These are phyloP conservation scores for Drosophila kurseongensis DNA, from an alignment of 1,140 invertebrate genomes.

Conservation along the genomic window DNA sequence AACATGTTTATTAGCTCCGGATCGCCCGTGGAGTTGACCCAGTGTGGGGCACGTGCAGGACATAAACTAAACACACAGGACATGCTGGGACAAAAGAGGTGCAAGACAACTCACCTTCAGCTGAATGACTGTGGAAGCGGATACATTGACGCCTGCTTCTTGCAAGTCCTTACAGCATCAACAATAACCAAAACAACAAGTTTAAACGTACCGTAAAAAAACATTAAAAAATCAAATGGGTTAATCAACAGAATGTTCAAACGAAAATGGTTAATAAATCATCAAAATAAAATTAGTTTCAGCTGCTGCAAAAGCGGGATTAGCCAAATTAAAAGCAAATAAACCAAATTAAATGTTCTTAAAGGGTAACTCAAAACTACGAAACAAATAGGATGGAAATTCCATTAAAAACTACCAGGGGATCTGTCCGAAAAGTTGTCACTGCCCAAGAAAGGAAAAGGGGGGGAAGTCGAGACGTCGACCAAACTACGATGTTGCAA, in stretches of 20 bases:
- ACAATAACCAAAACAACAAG: slow-evolving; percentile 42
- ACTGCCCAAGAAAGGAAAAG: slow-evolving; percentile 15
- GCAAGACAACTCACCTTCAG: slow-evolving; percentile 92
- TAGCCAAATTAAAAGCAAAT: slow-evolving; percentile 26
- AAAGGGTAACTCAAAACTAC: slow-evolving; percentile 25
- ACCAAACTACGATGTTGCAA: slow-evolving; percentile 61
- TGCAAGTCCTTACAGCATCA: slow-evolving; percentile 90
- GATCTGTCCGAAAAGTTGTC: slow-evolving; percentile 25
- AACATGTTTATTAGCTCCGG: slow-evolving; percentile 61
- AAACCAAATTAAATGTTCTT: slow-evolving; percentile 33
- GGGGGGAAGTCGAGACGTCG: slow-evolving; percentile 36
- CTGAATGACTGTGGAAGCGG: slow-evolving; percentile 93
- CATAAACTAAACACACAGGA: slow-evolving; percentile 43
- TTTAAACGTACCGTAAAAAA: slow-evolving; percentile 50
- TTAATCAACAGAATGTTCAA: slow-evolving; percentile 22
- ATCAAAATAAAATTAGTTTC: slow-evolving; percentile 16
- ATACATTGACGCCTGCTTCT: slow-evolving; percentile 94
- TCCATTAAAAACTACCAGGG: slow-evolving; percentile 42
- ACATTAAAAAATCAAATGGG: slow-evolving; percentile 47
- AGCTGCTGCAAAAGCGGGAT: slow-evolving; percentile 67
- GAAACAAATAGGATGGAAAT: slow-evolving; percentile 35
- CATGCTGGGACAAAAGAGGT: slow-evolving; percentile 27
- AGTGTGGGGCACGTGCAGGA: slow-evolving; percentile 31
- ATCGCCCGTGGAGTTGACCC: slow-evolving; percentile 23
- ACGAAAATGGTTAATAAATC: slow-evolving; percentile 28